Evolutionary conservation across 1,140 invertebrate genomes (phyloP).

Genomic region (Bombus pascuorum): DNA sequence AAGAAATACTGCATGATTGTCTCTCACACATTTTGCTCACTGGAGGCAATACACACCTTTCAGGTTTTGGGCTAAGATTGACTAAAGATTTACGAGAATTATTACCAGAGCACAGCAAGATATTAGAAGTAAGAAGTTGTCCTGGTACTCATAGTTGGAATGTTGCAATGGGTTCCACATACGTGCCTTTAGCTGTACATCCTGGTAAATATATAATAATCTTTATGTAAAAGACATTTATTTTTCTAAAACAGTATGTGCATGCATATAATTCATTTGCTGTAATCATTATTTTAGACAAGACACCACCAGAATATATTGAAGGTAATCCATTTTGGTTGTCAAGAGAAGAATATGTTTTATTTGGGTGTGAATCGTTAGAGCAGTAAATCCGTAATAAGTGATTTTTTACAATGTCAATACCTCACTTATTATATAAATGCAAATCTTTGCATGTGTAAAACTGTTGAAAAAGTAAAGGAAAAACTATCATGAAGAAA

Average conservation of each 20-base stretch:
- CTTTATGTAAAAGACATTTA: slow-evolving; percentile 12
- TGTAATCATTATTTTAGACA: slow-evolving; percentile 69
- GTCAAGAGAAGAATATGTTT: slow-evolving; percentile 82
- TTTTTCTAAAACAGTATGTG: slow-evolving; percentile 6
- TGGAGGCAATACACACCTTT: slow-evolving; percentile 82
- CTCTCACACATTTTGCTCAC: slow-evolving; percentile 82
- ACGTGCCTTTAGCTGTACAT: slow-evolving; percentile 81
- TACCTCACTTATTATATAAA: slow-evolving; percentile 57
- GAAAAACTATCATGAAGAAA: slow-evolving; percentile 77
- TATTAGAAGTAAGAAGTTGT: slow-evolving; percentile 80
- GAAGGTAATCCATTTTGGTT: slow-evolving; percentile 82
- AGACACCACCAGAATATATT: slow-evolving; percentile 79
- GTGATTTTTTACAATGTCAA: slow-evolving; percentile 54
- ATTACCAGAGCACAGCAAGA: slow-evolving; percentile 78
- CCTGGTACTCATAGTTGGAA: slow-evolving; percentile 82
- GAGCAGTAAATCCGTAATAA: slow-evolving; percentile 70
- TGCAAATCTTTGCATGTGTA: slow-evolving; percentile 57
- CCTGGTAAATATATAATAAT: slow-evolving; percentile 71
- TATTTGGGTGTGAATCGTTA: slow-evolving; percentile 82
- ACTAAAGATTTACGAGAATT: slow-evolving; percentile 80
- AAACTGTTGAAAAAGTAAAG: slow-evolving; percentile 72
- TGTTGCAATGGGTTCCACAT: slow-evolving; percentile 82
- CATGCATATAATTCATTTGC: background rate
- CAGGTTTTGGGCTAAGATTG: slow-evolving; percentile 80
- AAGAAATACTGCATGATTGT: slow-evolving; percentile 79